Conservation (phyloP, 2,888 invertebrate genomes). For the Melinaea menophilus region DNA sequence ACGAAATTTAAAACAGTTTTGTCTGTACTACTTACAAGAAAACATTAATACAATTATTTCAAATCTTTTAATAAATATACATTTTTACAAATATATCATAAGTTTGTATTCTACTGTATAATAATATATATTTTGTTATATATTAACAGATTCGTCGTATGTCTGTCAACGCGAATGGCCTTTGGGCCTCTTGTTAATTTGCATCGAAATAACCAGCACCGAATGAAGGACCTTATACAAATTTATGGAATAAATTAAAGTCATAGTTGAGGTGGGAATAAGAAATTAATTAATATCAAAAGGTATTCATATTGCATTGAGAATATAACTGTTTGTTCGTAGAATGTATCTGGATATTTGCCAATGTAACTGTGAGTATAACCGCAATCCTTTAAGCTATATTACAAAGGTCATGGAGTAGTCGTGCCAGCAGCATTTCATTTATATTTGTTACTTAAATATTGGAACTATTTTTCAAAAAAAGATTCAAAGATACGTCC, state of each 20-base stretch:
- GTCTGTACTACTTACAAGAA: background rate
- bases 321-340: too few relatives aligned
- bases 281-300: slow-evolving; percentile 4
- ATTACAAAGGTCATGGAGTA: too few relatives aligned
- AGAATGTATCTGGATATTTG: too few relatives aligned
- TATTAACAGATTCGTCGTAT: slow-evolving; percentile 3
- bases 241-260: slow-evolving; percentile 10
- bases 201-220: slow-evolving; percentile 28
- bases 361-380: too few relatives aligned
- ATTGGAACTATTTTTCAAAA: too few relatives aligned
- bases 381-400: too few relatives aligned
- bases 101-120: background rate
- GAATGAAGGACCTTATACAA: slow-evolving; percentile 17
- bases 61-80: background rate
- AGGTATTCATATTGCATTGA: background rate
- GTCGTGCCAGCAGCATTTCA: too few relatives aligned
- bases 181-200: slow-evolving; percentile 22
- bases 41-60: too few relatives aligned
- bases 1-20: background rate
- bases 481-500: too few relatives aligned
- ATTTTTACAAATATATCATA: background rate
- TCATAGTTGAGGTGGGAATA: slow-evolving; percentile 3
- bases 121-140: background rate
- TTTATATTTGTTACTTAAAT: too few relatives aligned
- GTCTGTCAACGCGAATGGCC: slow-evolving; percentile 11